Evolutionary conservation across 2,797 vertebrate genomes (phyloP).

Genomic region (Hemitrygon akajei): DNA sequence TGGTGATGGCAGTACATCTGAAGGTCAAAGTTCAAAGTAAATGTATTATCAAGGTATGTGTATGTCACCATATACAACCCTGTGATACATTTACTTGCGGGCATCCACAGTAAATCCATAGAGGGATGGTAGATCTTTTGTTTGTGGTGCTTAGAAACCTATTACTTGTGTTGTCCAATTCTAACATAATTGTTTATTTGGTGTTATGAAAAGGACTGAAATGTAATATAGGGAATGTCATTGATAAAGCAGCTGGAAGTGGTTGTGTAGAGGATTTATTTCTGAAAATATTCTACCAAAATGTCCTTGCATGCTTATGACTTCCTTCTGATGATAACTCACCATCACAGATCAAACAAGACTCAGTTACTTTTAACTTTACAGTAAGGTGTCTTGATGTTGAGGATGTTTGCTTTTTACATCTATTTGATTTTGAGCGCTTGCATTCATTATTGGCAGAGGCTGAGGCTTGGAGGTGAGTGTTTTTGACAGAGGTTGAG

Average conservation of each 20-base stretch:
- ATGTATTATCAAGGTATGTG: too few relatives aligned
- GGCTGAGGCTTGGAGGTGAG: neutral
- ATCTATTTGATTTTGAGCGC: neutral
- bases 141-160: neutral
- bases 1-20: neutral
- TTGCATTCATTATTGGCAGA: neutral
- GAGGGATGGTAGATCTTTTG: neutral
- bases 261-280: neutral
- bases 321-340: neutral
- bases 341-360: neutral
- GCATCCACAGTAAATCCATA: too few relatives aligned
- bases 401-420: neutral
- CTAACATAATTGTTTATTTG: neutral
- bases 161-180: neutral
- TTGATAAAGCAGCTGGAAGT: neutral
- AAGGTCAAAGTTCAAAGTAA: neutral
- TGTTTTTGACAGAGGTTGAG: neutral
- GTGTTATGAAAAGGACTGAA: too few relatives aligned
- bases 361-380: neutral
- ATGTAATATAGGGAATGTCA: neutral
- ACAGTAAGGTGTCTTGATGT: neutral
- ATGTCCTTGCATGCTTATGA: neutral
- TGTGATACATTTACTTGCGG: too few relatives aligned
- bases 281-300: neutral
- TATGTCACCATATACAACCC: too few relatives aligned